Evolutionary conservation across 2,888 invertebrate species (phyloP), one percentile per base, ranked within the genome.

Genomic region (Tromatobia lineatoria): DNA sequence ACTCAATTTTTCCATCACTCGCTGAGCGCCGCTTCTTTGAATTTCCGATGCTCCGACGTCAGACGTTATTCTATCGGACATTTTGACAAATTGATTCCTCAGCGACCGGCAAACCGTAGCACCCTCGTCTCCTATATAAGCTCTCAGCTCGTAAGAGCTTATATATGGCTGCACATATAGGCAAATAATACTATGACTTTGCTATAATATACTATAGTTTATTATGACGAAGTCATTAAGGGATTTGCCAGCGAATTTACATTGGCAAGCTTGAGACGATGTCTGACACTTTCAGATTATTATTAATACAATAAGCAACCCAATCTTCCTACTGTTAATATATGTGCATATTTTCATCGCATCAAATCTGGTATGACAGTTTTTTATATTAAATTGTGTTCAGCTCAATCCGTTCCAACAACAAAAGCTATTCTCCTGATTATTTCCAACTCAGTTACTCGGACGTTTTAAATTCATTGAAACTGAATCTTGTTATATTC

Each of bases 111-210:
- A 25, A 57, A 57, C 57, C 57, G 25, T n/a, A 57, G 57, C 25
- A 23, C 57, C 57, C 25, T 23, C 57, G 57, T 57, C 57, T 3
- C 3, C 57, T 8, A 8, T 61, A 61, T 38, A 34, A 61, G 34
- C 61, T 61, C 18, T 34, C 61, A 29, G 38, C n/a, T 61, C 61
- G 18, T 61, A 61, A 25, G 59, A 34, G 29, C 34, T 59, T 29
- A 29, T 11, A 18, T 61, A 34, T 38, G 15, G n/a, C 61, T 61
- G 15, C 18, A n/a, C 10, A 18, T n/a, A 61, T 61, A 61, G 23
- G 18, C n/a, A 38, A 18, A 38, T 11, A 57, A 34, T 61, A 4
- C 10, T 6, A 59, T 25, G 59, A 29, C 29, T 59, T n/a, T 29
- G 25, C 59, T 59, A 23, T 29, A 29, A 59, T 29, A 23, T 57